Conservation (phyloP, 2,888 invertebrate species). For the Dryococelus australis region DNA sequence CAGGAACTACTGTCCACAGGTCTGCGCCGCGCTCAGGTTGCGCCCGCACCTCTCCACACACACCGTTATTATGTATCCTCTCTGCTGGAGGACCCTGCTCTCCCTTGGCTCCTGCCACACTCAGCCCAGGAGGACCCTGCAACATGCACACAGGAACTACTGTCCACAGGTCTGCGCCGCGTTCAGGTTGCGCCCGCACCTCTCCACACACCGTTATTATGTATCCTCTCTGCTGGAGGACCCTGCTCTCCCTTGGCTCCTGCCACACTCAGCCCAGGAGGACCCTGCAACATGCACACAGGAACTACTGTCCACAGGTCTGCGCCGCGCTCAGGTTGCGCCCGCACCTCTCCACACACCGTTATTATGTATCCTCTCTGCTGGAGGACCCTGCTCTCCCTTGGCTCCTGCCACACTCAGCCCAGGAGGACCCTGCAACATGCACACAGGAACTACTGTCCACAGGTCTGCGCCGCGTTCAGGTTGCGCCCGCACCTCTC, state of each 20-base stretch:
- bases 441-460: no score
- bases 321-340: no score
- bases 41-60: no score
- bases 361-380: slow-evolving; percentile 24
- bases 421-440: slow-evolving; percentile 69
- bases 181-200: no score
- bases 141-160: background rate
- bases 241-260: slow-evolving; percentile 86
- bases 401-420: slow-evolving; percentile 79
- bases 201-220: slow-evolving; percentile 60
- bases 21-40: no score
- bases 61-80: slow-evolving; percentile 25
- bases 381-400: slow-evolving; percentile 75
- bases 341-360: no score
- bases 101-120: slow-evolving; percentile 80
- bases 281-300: slow-evolving; percentile 61
- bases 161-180: no score
- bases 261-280: slow-evolving; percentile 76
- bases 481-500: no score
- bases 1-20: no score
- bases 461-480: no score
- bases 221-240: slow-evolving; percentile 51
- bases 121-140: slow-evolving; percentile 73
- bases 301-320: no score
- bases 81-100: slow-evolving; percentile 70